Percentiles rank a stretch among this genome's conserved stretches.
Conservation (phyloP, 2,888 invertebrate species). For the Stenoptilia bipunctidactyla region DNA sequence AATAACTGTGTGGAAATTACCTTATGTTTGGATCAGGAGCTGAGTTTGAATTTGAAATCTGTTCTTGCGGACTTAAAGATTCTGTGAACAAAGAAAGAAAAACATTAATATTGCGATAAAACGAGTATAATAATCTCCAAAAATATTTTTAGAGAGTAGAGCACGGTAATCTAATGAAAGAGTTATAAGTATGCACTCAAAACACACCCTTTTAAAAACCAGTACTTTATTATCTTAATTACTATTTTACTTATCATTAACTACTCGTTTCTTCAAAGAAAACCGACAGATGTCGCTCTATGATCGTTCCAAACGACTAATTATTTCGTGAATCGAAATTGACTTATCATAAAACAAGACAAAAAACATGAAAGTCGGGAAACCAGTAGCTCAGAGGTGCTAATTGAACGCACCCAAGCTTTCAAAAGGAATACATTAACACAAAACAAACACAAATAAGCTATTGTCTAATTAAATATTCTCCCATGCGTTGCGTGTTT, state of each 20-base stretch:
- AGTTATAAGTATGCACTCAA: slow-evolving; percentile 37
- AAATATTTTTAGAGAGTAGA: not conserved
- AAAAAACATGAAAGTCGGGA: slow-evolving; percentile 23
- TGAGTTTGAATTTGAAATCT: slow-evolving; percentile 48
- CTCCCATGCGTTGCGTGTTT: slow-evolving; percentile 50
- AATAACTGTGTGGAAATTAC: too few species aligned
- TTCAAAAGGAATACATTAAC: slow-evolving; percentile 64
- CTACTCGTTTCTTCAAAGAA: slow-evolving; percentile 5
- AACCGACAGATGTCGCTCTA: slow-evolving; percentile 10
- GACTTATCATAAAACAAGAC: slow-evolving; percentile 53
- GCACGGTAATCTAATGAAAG: slow-evolving; percentile 18
- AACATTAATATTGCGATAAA: not conserved
- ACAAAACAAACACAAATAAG: slow-evolving; percentile 67
- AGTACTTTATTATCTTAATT: slow-evolving; percentile 40
- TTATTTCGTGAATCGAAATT: slow-evolving; percentile 35
- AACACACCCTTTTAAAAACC: slow-evolving; percentile 20
- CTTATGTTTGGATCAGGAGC: slow-evolving; percentile 59
- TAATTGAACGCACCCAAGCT: slow-evolving; percentile 49
- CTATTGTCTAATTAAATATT: slow-evolving; percentile 70
- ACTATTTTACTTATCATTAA: slow-evolving; percentile 31
- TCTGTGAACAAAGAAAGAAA: slow-evolving; percentile 42
- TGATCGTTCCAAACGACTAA: slow-evolving; percentile 20
- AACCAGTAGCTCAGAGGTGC: slow-evolving; percentile 54
- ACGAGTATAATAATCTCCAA: not conserved
- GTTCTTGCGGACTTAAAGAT: slow-evolving; percentile 60